A percentile compares a stretch with the other conserved stretches of the same genome.
These are phyloP conservation scores for Xiphorhynchus elegans DNA, from an alignment of 2,113 vertebrate species.

Conservation along the genomic window DNA sequence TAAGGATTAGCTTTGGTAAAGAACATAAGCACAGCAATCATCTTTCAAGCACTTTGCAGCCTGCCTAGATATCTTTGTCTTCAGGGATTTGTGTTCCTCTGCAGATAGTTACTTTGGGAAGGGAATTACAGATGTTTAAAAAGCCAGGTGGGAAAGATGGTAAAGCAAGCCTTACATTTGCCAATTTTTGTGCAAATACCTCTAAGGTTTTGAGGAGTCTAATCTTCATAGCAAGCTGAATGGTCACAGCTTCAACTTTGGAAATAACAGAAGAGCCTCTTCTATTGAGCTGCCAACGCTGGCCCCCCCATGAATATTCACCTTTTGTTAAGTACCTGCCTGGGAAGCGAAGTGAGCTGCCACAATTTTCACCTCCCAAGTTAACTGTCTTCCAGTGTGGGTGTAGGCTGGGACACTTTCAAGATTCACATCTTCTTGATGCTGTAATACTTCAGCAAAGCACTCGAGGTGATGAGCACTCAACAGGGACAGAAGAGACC, in stretches of 20 bases:
- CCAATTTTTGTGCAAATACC: neutral
- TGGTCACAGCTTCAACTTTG: neutral
- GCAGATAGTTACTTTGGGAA: neutral
- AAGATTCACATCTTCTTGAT: neutral
- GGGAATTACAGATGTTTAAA: neutral
- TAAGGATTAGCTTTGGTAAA: neutral
- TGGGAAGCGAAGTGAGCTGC: neutral
- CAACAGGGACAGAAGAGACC: neutral
- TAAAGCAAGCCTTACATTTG: neutral
- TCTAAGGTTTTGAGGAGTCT: neutral
- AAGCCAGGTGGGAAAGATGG: neutral
- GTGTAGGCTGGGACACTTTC: neutral
- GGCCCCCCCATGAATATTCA: neutral
- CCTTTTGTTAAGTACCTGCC: neutral
- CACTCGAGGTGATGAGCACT: neutral
- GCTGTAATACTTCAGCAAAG: neutral
- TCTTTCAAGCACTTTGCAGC: neutral
- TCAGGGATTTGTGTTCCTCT: neutral
- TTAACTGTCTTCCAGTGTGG: rapidly evolving
- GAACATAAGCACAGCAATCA: neutral
- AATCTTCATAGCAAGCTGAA: neutral
- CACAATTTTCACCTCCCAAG: neutral
- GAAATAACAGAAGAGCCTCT: neutral
- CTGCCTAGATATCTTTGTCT: neutral
- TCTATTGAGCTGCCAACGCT: neutral